Evolutionary conservation across 2,888 invertebrate genomes (phyloP).

Genomic region (Ellobium chinense): DNA sequence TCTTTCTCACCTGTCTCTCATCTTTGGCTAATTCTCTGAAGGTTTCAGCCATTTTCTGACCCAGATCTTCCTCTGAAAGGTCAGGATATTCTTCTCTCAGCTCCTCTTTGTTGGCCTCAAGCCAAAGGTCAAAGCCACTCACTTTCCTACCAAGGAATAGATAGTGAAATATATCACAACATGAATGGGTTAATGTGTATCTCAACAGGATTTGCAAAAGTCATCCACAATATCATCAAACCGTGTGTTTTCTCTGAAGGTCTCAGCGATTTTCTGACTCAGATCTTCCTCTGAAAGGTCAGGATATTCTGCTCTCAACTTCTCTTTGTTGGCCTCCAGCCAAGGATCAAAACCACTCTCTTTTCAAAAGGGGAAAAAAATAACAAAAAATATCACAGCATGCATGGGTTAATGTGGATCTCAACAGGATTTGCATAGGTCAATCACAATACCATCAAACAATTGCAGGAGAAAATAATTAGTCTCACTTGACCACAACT

Average conservation of each 20-base stretch:
- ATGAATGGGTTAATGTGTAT: neutral
- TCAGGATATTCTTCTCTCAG: slow-evolving; percentile 67
- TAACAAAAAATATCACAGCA: neutral
- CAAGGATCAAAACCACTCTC: slow-evolving; percentile 71
- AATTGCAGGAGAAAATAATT: too few species aligned
- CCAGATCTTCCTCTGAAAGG: slow-evolving; percentile 65
- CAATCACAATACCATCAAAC: too few species aligned
- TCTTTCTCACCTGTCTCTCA: slow-evolving; percentile 67
- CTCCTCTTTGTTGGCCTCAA: slow-evolving; percentile 61
- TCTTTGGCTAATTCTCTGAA: slow-evolving; percentile 69
- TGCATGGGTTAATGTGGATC: neutral
- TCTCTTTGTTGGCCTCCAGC: slow-evolving; percentile 64
- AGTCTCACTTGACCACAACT: too few species aligned
- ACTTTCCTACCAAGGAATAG: slow-evolving; percentile 26
- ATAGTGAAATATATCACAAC: neutral
- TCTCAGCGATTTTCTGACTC: slow-evolving; percentile 63
- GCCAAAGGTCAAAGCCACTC: slow-evolving; percentile 73
- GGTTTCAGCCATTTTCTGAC: slow-evolving; percentile 63
- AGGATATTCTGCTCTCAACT: slow-evolving; percentile 63
- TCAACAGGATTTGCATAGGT: too few species aligned
- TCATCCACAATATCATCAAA: too few species aligned
- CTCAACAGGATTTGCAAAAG: too few species aligned
- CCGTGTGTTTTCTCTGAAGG: slow-evolving; percentile 66
- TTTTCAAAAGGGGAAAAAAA: slow-evolving; percentile 22
- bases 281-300: slow-evolving; percentile 69